Evolutionary conservation across 2,797 vertebrate species (phyloP), one percentile per base, ranked within the genome.

Genomic region (Taenioides sp.): DNA sequence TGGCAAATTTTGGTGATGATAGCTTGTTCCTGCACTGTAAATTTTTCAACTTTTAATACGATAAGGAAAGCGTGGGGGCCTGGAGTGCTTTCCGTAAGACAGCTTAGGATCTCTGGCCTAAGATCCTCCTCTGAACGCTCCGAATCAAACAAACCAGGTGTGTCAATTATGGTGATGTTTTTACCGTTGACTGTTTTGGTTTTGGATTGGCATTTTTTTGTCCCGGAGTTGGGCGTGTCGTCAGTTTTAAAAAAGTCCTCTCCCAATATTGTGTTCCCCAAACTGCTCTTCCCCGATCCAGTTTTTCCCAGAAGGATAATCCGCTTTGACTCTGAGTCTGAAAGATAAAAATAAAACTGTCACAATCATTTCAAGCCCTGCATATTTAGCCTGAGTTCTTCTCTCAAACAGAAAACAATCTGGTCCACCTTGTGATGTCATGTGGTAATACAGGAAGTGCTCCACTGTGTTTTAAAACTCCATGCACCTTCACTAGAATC

Each of bases 31-130:
- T 89, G 87, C 40, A 49, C n/a, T 1, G 89, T 81, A 79, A 80
- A 91, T 60, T 79, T 86, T 0, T 82, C 91, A 12, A 91, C 89
- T 76, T 85, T 90, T 0, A 92, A 86, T 28, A 92, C 80, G 20
- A 92, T 83, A 65, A 89, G 73, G 47, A 92, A 91, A n/a, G 80
- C 84, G 7, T 91, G 85, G 7, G 85, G 84, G 55, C 88, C 88
- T 2, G 90, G 87, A 27, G 87, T 66, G 18, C 81, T 81, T 65
- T 90, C 84, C 3, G 75, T 78, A 25, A 90, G 70, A 0, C 85
- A 88, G 0, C 20, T 69, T 52, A 87, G 4, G 12, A 91, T 77
- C 66, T 87, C 85, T 0, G 52, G 2, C 34, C 67, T 85, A 17
- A 85, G 0, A 0, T 80, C 73, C 7, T 69, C 67, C 54, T 86